Evolutionary conservation across 2,113 vertebrate genomes (phyloP).

Genomic region (Pelmatolapia mariae): DNA sequence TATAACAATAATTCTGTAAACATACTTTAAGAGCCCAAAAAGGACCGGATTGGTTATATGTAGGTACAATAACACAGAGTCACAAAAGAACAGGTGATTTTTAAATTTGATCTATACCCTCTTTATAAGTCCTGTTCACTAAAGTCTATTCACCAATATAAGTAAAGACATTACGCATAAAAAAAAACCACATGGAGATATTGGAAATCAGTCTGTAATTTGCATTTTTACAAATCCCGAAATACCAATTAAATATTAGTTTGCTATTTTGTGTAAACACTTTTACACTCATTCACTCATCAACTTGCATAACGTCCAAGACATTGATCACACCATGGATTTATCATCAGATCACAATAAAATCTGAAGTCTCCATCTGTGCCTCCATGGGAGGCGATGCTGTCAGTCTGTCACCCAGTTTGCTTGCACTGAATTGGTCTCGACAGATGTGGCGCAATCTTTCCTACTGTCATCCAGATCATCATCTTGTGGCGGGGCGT

Average conservation of each 20-base stretch:
- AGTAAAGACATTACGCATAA: fast-evolving
- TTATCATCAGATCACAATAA: background rate
- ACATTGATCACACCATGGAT: too few relatives aligned
- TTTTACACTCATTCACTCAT: background rate
- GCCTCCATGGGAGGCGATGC: fast-evolving
- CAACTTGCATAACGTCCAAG: background rate
- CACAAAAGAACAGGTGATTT: too few relatives aligned
- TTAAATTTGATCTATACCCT: background rate
- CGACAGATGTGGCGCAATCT: background rate
- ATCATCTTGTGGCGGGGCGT: background rate
- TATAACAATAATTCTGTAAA: too few relatives aligned
- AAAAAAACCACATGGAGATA: background rate
- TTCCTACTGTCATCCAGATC: too few relatives aligned
- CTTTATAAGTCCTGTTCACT: background rate
- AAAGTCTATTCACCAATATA: background rate
- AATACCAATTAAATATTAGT: background rate
- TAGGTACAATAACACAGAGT: too few relatives aligned
- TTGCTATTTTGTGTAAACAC: background rate
- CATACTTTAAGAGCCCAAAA: too few relatives aligned
- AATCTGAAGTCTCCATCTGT: background rate
- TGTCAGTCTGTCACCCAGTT: fast-evolving
- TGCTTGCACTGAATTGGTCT: background rate
- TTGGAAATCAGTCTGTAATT: background rate
- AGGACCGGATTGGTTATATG: too few relatives aligned
- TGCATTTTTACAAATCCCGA: background rate